Evolutionary conservation across 2,797 vertebrate species (phyloP).

Genomic region (Argya squamiceps): DNA sequence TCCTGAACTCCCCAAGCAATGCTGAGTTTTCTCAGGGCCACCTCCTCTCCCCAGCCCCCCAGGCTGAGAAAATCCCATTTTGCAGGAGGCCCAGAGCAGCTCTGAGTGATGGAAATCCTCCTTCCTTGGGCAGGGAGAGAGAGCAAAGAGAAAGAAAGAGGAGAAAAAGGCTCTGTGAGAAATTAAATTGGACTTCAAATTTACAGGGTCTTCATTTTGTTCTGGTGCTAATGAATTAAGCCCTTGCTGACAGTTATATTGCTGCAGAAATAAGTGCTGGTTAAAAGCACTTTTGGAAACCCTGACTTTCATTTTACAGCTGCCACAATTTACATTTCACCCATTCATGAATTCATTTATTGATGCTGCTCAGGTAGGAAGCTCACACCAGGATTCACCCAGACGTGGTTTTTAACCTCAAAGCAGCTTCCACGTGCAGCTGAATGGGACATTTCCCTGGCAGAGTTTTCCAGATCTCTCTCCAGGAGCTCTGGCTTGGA

Average conservation of each 20-base stretch:
- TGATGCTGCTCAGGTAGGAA: conserved; percentile 30
- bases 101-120: background rate
- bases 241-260: conserved; percentile 59
- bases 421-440: rapidly evolving
- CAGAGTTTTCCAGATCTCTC: background rate
- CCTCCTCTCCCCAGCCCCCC: background rate
- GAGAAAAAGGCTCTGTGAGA: background rate
- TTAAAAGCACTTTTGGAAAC: conserved; percentile 63
- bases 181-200: conserved; percentile 68
- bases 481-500: background rate
- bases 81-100: background rate
- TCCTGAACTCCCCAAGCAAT: background rate
- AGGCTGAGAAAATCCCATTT: background rate
- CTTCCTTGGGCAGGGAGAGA: background rate
- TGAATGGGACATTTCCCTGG: rapidly evolving
- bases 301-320: conserved; percentile 48
- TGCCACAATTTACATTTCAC: conserved; percentile 61
- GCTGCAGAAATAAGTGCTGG: conserved; percentile 38
- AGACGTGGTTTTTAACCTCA: background rate
- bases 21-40: background rate
- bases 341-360: conserved; percentile 44
- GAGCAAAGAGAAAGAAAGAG: background rate
- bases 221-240: conserved; percentile 61
- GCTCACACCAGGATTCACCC: background rate
- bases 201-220: conserved; percentile 55